Percentiles rank a stretch among this genome's conserved stretches.
phyloP scores from a whole-genome alignment of 1,140 invertebrate genomes.

The Micrasema minimum region DNA sequence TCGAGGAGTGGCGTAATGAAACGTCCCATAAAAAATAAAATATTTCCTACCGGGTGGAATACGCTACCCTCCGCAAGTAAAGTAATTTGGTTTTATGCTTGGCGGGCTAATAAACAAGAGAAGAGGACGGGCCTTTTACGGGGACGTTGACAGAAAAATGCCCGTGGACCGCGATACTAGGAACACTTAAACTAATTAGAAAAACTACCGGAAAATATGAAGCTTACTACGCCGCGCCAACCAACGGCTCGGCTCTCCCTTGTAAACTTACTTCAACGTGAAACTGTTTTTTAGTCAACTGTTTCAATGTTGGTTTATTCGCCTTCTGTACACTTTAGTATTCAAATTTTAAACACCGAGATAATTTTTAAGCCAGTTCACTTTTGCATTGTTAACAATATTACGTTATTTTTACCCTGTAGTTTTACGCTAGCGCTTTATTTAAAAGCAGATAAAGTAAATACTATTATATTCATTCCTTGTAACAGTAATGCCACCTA shows the following conservation, averaged over 20 bases:
- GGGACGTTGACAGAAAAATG: conserved; percentile 48
- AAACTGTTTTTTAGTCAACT: no score
- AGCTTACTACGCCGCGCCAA: neutral
- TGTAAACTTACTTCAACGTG: neutral
- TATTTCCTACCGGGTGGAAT: conserved; percentile 9
- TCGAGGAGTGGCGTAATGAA: conserved; percentile 42
- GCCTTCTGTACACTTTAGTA: no score
- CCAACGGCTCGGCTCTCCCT: neutral
- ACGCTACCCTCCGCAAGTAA: conserved; percentile 15
- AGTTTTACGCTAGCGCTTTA: no score
- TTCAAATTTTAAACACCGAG: no score
- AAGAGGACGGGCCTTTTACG: conserved; percentile 41
- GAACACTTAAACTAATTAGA: conserved; percentile 46
- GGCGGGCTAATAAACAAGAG: conserved; percentile 47
- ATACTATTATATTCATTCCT: no score
- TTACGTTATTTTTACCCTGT: no score
- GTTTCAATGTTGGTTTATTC: no score
- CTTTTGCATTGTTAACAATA: no score
- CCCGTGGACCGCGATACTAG: conserved; percentile 29
- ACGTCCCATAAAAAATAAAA: conserved; percentile 44
- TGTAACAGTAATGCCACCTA: no score
- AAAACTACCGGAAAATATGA: conserved; percentile 25
- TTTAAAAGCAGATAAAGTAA: no score
- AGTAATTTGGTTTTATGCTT: conserved; percentile 49
- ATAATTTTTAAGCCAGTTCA: no score